A percentile compares a stretch with the other conserved stretches of the same genome.
phyloP scores from a whole-genome alignment of 2,888 invertebrate genomes.

The Nemurella pictetii region DNA sequence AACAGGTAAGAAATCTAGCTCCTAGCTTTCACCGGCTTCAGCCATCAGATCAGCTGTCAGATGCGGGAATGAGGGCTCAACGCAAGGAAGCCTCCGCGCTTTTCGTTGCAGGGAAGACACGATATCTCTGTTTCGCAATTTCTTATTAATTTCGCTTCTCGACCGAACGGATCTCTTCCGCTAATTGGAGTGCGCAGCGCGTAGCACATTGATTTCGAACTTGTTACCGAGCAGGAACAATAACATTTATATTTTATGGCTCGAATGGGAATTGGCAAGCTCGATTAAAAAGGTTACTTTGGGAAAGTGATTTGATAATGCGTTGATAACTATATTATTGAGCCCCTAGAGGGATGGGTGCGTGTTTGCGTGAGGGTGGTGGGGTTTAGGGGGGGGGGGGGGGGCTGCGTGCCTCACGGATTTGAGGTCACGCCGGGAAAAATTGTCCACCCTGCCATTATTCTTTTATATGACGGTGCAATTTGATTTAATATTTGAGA shows the following conservation, averaged over 20 bases:
- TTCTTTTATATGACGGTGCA: not conserved
- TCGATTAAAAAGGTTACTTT: not conserved
- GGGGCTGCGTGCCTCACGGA: no score
- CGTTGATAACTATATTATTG: not conserved
- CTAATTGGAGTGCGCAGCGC: not conserved
- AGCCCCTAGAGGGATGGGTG: not conserved
- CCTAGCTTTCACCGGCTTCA: not conserved
- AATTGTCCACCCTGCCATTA: not conserved
- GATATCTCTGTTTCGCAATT: not conserved
- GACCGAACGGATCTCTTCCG: not conserved
- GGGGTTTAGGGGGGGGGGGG: not conserved
- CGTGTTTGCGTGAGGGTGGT: not conserved
- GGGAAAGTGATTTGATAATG: not conserved
- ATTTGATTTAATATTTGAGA: constrained; percentile 7
- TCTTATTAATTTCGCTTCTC: not conserved
- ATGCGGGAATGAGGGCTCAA: not conserved
- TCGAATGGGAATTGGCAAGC: not conserved
- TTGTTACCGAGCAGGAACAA: not conserved
- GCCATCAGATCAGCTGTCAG: not conserved
- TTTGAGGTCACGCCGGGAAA: not conserved
- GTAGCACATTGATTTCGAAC: not conserved
- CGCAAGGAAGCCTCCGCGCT: not conserved
- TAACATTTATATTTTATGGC: not conserved
- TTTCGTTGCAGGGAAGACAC: not conserved
- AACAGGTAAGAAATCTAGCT: not conserved